Evolutionary conservation across 2,888 invertebrate genomes (phyloP), one percentile per base, ranked within the genome.

Genomic region (Hoplodrina blanda): DNA sequence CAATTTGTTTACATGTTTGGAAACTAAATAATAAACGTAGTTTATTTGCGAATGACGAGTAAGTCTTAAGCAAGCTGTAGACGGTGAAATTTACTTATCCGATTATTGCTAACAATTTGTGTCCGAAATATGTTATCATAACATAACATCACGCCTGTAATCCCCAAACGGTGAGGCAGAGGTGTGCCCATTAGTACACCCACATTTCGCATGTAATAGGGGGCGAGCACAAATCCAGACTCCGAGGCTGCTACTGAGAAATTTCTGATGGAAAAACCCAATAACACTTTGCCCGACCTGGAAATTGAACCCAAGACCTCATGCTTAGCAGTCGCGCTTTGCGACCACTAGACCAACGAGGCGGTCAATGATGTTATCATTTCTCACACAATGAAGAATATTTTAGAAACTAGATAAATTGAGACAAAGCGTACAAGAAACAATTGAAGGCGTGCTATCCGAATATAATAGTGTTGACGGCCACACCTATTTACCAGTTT

Each of bases 401-500:
- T 52, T 72, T 69, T 56, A 33, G 46, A 68, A 46, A 54, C 59
- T 49, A 19, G 41, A 56, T 57, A 41, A 61, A 62, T 53, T n/a
- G 11, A 74, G 46, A 74, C 69, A 68, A 59, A 62, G 54, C 57
- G 20, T 50, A 25, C 33, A 20, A 7, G 19, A 79, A 59, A 80
- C 76, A 73, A 71, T 77, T 53, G 69, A 71, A 71, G 73, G 73
- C n/a, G 76, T 75, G 74, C 60, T 78, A 55, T 71, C 53, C 50
- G 57, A 80, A 73, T 65, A 76, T 82, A 84, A 82, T 76, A 57
- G 55, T 62, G 44, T 80, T 78, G 55, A 67, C 30, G 37, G 13
- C 60, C 69, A 60, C 80, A 33, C 82, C 82, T 80, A 65, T 81
- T 77, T 73, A 73, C 61, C 70, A 57, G 69, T 73, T 83, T 78